Conservation (phyloP, 2,797 vertebrate species). For the Rachycentron canadum region DNA sequence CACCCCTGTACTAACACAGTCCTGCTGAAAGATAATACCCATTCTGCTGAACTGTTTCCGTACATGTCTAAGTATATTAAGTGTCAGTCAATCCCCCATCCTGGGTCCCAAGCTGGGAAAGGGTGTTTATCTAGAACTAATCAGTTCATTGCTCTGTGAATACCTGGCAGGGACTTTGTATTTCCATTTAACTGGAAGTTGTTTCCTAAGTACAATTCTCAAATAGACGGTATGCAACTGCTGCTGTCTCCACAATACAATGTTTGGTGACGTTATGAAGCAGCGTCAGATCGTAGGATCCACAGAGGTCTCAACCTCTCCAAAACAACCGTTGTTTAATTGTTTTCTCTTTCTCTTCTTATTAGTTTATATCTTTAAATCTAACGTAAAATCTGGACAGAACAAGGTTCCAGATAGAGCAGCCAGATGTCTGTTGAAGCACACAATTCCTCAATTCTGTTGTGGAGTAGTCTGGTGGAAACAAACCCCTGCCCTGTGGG, state of each 20-base stretch:
- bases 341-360: too few relatives aligned
- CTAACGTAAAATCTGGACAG: conserved; percentile 44
- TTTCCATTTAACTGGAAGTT: conserved; percentile 8
- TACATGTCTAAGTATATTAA: not conserved
- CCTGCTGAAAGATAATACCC: conserved; percentile 56
- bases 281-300: too few relatives aligned
- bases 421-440: conserved; percentile 52
- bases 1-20: conserved; percentile 36
- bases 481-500: conserved; percentile 45
- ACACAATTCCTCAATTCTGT: conserved; percentile 32
- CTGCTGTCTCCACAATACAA: too few relatives aligned
- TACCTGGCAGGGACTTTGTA: conserved; percentile 20
- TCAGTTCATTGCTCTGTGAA: not conserved
- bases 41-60: conserved; percentile 21
- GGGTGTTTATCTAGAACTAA: conserved; percentile 13
- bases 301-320: too few relatives aligned
- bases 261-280: too few relatives aligned
- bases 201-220: not conserved
- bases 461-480: conserved; percentile 51
- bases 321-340: too few relatives aligned
- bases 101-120: not conserved
- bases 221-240: too few relatives aligned
- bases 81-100: conserved; percentile 1
- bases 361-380: too few relatives aligned
- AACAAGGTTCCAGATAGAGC: conserved; percentile 24